Evolutionary conservation across 2,797 vertebrate genomes (phyloP).

Genomic region (Peromyscus melanophrys): DNA sequence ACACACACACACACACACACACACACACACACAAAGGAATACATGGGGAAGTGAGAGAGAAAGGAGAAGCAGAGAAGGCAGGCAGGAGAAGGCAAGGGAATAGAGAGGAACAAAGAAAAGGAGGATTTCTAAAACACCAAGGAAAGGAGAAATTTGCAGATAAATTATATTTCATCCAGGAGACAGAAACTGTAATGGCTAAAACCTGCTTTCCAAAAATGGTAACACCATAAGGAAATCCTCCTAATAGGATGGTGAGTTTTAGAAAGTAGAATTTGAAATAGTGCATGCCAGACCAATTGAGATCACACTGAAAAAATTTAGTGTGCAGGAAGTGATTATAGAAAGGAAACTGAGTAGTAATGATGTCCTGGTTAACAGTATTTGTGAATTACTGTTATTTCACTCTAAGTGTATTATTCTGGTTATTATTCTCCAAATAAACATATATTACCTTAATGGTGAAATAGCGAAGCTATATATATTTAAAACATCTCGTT

Average conservation of each 20-base stretch:
- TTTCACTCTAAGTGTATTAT: constrained; percentile 21
- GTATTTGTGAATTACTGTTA: constrained; percentile 11
- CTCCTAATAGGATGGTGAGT: background rate
- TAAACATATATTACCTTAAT: background rate
- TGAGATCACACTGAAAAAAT: background rate
- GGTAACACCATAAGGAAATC: background rate
- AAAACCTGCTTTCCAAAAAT: constrained; percentile 29
- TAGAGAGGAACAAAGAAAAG: background rate
- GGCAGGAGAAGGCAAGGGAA: background rate
- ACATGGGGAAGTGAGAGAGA: background rate
- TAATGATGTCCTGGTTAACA: background rate
- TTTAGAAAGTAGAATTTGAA: constrained; percentile 39
- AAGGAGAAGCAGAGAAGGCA: background rate
- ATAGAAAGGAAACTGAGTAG: background rate
- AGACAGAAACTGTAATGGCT: background rate
- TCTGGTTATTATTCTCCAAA: background rate
- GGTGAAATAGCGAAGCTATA: background rate
- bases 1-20: background rate
- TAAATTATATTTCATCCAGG: background rate
- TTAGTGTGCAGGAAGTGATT: background rate
- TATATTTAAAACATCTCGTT: background rate
- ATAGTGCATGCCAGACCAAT: background rate
- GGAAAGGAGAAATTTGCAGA: background rate
- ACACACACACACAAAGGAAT: background rate
- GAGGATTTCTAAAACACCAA: background rate